phyloP scores from a whole-genome alignment of 1,140 invertebrate species.

The Latrodectus geometricus region DNA sequence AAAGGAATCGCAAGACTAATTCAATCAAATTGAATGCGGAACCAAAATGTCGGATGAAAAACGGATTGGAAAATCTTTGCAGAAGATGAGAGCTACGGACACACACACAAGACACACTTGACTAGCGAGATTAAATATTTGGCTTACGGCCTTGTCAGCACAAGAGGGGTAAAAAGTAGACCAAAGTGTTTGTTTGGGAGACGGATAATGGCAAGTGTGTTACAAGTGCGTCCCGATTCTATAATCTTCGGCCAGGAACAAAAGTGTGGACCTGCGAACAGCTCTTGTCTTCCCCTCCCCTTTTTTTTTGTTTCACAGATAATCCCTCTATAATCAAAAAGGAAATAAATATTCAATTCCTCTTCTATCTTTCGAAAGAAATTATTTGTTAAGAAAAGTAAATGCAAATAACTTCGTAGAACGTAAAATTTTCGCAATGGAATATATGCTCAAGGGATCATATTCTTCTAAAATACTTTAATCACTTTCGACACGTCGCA shows the following conservation, averaged over 20 bases:
- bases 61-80: neutral
- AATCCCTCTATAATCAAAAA: constrained; percentile 3
- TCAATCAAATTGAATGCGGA: too few relatives aligned
- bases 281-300: neutral
- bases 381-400: neutral
- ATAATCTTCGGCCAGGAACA: constrained; percentile 28
- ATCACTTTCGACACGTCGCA: too few relatives aligned
- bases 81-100: neutral
- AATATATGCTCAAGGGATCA: neutral
- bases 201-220: constrained; percentile 48
- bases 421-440: too few relatives aligned
- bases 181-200: constrained; percentile 41
- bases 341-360: neutral
- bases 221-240: constrained; percentile 51
- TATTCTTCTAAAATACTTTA: neutral
- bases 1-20: too few relatives aligned
- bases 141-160: constrained; percentile 44
- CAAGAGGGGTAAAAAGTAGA: constrained; percentile 39
- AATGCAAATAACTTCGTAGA: neutral
- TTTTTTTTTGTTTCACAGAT: neutral
- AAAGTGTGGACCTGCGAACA: neutral
- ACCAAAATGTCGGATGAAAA: neutral
- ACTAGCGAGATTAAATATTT: constrained; percentile 46
- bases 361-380: neutral
- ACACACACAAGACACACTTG: constrained; percentile 6